These are phyloP conservation scores for Melipona beecheii DNA, from an alignment of 2,888 invertebrate species.

Conservation along the genomic window DNA sequence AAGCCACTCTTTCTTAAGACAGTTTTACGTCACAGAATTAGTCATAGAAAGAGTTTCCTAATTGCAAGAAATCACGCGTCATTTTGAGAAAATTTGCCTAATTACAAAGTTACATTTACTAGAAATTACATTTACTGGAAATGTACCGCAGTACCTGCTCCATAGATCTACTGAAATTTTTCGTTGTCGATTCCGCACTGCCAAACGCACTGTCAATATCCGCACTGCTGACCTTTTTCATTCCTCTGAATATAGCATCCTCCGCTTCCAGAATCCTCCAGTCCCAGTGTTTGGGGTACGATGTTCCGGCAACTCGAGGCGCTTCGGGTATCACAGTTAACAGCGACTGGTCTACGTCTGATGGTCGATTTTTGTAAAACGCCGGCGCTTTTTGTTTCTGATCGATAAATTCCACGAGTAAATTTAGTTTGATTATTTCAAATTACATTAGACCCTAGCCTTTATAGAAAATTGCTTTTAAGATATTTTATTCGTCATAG, in stretches of 20 bases:
- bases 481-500: background rate
- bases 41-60: no score
- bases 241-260: conserved; percentile 82
- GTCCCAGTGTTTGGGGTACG: conserved; percentile 89
- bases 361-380: conserved; percentile 90
- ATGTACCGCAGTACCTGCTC: conserved; percentile 53
- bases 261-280: conserved; percentile 88
- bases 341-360: conserved; percentile 91
- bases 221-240: conserved; percentile 84
- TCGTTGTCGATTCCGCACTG: conserved; percentile 74
- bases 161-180: conserved; percentile 52
- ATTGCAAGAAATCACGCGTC: no score
- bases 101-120: no score
- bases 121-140: no score
- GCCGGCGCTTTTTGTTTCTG: conserved; percentile 93
- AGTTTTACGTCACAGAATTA: no score
- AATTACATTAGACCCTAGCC: no score
- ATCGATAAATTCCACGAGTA: background rate
- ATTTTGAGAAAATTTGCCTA: no score
- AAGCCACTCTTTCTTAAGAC: background rate
- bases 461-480: no score
- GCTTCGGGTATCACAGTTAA: conserved; percentile 91
- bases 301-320: conserved; percentile 90
- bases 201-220: conserved; percentile 83
- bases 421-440: background rate